Percentiles rank a stretch among this genome's conserved stretches.
Evolutionary conservation across 30 jellyfish, hydroid and myxozoan species (phyloP).

Genomic region (Sanderia malayensis): DNA sequence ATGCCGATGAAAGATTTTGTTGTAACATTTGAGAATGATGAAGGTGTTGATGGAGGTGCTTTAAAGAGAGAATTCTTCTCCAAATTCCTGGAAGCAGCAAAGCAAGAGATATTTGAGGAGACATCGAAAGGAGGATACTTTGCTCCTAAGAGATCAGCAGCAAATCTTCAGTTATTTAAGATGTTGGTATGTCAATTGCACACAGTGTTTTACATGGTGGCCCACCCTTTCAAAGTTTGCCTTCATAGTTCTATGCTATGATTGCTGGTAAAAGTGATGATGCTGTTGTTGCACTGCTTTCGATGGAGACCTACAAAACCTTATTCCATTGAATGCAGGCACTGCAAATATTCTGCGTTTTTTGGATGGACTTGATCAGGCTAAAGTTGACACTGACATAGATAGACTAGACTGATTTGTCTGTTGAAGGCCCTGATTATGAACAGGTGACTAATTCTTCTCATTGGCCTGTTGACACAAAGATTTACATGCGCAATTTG

Average conservation of each 20-base stretch:
- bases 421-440: conserved; percentile 47
- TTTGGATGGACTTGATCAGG: not conserved
- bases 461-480: no score
- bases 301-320: not conserved
- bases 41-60: not conserved
- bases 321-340: conserved; percentile 30
- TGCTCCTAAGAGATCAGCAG: conserved; percentile 38
- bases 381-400: not conserved
- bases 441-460: conserved; percentile 23
- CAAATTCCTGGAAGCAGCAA: not conserved
- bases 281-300: not conserved
- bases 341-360: conserved; percentile 7
- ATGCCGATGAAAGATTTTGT: not conserved
- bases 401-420: not conserved
- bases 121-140: not conserved
- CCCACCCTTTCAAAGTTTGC: not conserved
- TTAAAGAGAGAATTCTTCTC: not conserved
- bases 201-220: conserved; percentile 26
- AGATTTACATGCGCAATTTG: not conserved
- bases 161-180: conserved; percentile 17
- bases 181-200: conserved; percentile 33
- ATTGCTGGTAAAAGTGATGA: not conserved
- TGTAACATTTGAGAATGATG: not conserved
- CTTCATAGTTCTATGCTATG: not conserved
- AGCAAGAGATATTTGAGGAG: not conserved